phyloP scores from a whole-genome alignment of 2,113 vertebrate genomes.

The Speoplatyrhinus poulsoni region DNA sequence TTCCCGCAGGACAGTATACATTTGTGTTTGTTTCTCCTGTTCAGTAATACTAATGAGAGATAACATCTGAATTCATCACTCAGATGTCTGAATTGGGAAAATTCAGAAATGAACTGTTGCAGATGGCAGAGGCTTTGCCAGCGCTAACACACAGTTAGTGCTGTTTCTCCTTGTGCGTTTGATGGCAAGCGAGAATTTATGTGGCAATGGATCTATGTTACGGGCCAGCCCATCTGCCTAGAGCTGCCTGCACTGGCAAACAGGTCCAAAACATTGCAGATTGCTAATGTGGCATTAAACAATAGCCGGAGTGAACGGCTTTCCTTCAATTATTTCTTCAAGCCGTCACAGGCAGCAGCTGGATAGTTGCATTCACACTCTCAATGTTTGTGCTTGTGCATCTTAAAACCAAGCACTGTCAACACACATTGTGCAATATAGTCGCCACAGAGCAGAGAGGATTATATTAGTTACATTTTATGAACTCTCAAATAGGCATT shows the following conservation, averaged over 20 bases:
- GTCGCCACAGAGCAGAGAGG: neutral
- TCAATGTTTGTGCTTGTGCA: slow-evolving; percentile 12
- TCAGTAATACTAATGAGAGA: slow-evolving; percentile 51
- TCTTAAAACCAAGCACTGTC: slow-evolving; percentile 32
- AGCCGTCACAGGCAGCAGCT: slow-evolving; percentile 52
- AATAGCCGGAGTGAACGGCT: slow-evolving; percentile 64
- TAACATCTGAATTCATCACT: slow-evolving; percentile 61
- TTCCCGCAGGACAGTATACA: slow-evolving; percentile 22
- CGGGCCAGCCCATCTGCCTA: slow-evolving; percentile 75
- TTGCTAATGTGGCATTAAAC: slow-evolving; percentile 78
- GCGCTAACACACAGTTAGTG: slow-evolving; percentile 68
- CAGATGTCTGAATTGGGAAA: slow-evolving; percentile 51
- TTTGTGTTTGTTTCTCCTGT: slow-evolving; percentile 40
- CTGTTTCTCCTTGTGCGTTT: slow-evolving; percentile 58
- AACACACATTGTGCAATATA: slow-evolving; percentile 2
- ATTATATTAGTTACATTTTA: too few relatives aligned
- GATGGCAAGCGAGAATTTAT: slow-evolving; percentile 74
- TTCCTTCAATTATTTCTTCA: slow-evolving; percentile 64
- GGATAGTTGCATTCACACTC: slow-evolving; percentile 12
- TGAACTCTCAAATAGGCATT: too few relatives aligned
- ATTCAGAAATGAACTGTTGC: slow-evolving; percentile 60
- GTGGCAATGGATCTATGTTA: slow-evolving; percentile 73
- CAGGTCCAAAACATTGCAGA: slow-evolving; percentile 61
- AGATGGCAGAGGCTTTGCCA: slow-evolving; percentile 60
- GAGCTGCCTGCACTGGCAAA: slow-evolving; percentile 67